phyloP scores from a whole-genome alignment of 2,113 vertebrate species.

The Mionectes macconnelli region DNA sequence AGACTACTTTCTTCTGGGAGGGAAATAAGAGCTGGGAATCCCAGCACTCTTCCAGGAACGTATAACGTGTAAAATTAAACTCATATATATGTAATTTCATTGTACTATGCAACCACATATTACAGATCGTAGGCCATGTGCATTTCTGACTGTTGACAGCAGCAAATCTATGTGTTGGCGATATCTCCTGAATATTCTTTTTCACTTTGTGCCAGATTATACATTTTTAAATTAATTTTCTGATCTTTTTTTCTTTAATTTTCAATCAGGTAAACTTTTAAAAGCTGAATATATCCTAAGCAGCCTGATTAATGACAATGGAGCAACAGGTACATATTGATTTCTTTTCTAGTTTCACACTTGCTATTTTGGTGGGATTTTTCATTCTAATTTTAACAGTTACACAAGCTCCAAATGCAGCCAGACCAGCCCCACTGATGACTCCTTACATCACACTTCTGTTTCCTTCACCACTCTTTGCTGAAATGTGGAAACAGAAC shows the following conservation, averaged over 20 bases:
- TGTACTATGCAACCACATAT: neutral
- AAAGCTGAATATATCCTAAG: slow-evolving; percentile 94
- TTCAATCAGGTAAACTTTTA: slow-evolving; percentile 85
- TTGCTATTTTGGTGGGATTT: neutral
- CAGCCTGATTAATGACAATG: slow-evolving; percentile 83
- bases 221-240: neutral
- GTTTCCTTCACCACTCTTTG: neutral
- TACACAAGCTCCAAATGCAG: neutral
- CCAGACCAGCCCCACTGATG: neutral
- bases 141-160: neutral
- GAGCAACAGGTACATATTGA: slow-evolving; percentile 78
- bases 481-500: neutral
- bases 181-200: neutral
- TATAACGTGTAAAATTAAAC: neutral
- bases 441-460: neutral
- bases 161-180: neutral
- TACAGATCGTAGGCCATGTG: neutral
- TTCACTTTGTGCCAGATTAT: neutral
- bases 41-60: neutral
- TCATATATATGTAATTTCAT: neutral
- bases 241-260: neutral
- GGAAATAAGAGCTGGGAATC: neutral
- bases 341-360: neutral
- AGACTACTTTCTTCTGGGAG: neutral
- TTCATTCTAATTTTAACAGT: neutral